These are phyloP conservation scores for Ceramica pisi DNA, from an alignment of 2,888 invertebrate species.

Conservation along the genomic window DNA sequence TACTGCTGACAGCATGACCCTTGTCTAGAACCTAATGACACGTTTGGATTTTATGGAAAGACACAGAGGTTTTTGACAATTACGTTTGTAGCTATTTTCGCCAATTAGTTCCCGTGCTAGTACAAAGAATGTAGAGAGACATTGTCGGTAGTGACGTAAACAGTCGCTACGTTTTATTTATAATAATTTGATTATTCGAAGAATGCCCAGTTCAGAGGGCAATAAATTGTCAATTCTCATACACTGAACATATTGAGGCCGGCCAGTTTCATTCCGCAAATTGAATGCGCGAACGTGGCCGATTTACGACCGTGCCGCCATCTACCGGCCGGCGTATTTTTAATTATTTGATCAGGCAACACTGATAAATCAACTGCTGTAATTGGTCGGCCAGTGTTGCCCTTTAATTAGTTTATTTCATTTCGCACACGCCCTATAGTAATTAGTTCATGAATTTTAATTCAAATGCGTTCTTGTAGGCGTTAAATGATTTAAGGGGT, in stretches of 20 bases:
- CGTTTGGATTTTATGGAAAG: too few relatives aligned
- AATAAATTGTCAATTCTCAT: slow-evolving; percentile 70
- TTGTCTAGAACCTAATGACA: too few relatives aligned
- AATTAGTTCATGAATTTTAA: slow-evolving; percentile 83
- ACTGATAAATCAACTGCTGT: slow-evolving; percentile 85
- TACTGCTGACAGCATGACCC: too few relatives aligned
- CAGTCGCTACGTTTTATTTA: slow-evolving; percentile 51
- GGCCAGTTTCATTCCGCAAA: slow-evolving; percentile 81
- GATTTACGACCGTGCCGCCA: slow-evolving; percentile 79
- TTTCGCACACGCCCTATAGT: slow-evolving; percentile 78
- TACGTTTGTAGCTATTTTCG: too few relatives aligned
- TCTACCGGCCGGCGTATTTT: slow-evolving; percentile 82
- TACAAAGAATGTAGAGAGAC: slow-evolving; percentile 25
- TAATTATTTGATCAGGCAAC: slow-evolving; percentile 89
- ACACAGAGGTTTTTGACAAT: too few relatives aligned
- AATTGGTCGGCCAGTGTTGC: slow-evolving; percentile 82
- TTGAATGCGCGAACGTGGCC: slow-evolving; percentile 80
- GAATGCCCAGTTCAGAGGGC: slow-evolving; percentile 54
- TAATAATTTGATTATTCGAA: slow-evolving; percentile 63
- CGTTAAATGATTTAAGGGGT: slow-evolving; percentile 71
- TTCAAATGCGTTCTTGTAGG: slow-evolving; percentile 66
- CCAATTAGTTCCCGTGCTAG: too few relatives aligned
- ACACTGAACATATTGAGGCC: slow-evolving; percentile 71
- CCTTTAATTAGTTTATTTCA: slow-evolving; percentile 85
- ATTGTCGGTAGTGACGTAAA: slow-evolving; percentile 27